Conservation (phyloP, 2,888 invertebrate genomes). For the Drosophila anomelani region DNA sequence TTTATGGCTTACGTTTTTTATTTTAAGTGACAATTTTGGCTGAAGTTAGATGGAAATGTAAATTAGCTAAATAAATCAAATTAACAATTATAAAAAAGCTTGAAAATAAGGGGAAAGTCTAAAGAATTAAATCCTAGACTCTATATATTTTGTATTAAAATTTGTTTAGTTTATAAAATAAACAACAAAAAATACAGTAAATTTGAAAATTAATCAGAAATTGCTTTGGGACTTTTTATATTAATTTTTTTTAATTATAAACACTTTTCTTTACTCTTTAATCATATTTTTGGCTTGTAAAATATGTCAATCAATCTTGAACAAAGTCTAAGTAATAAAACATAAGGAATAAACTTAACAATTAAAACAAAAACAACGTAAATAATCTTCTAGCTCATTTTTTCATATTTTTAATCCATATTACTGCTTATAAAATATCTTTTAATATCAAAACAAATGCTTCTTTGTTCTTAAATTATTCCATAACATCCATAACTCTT, state of each 20-base stretch:
- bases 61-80: not conserved
- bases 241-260: no score
- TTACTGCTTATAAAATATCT: not conserved
- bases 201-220: no score
- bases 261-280: no score
- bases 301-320: no score
- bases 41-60: not conserved
- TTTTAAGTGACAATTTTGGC: not conserved
- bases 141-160: not conserved
- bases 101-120: not conserved
- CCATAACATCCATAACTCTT: not conserved
- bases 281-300: no score
- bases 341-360: no score
- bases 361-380: no score
- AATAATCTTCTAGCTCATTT: not conserved
- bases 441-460: not conserved
- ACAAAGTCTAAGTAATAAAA: no score
- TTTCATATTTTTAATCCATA: not conserved
- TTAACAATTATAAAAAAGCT: not conserved
- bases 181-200: no score
- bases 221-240: no score
- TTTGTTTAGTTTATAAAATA: not conserved
- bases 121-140: not conserved
- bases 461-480: not conserved
- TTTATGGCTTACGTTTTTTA: slow-evolving; percentile 20